Evolutionary conservation across 2,888 invertebrate genomes (phyloP), one percentile per base, ranked within the genome.

Genomic region (Teleiodes luculella): DNA sequence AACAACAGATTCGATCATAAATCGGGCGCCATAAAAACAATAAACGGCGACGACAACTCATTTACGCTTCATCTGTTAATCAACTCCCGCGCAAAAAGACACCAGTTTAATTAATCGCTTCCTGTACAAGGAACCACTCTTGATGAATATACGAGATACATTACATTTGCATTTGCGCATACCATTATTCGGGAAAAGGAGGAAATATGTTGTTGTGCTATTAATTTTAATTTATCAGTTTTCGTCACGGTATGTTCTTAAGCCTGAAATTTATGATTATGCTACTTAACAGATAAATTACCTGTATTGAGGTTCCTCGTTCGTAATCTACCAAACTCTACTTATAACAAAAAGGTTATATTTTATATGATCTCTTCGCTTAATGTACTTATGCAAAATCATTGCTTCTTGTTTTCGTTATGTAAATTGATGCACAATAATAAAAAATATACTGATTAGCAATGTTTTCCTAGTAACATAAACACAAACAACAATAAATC

Each of bases 21-120:
- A 41, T 3, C 41, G 16, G 41, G 41, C 41, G 18, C 41, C 41
- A 20, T 43, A n/a, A n/a, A 8, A 8, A 43, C 43, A 20, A 43
- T 41, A 24, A 43, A 28, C 6, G 16, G 18, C 16, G 16, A 20
- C 20, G 20, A 20, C 55, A 36, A 2, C 36, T 14, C 36, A 41
- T 52, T 52, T 52, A 39, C 55, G 47, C 52, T 52, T 35, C 33
- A 54, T 45, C 51, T 31, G 50, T 51, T 52, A 47, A 52, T 52
- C 30, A 47, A 39, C 18, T 10, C 18, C 16, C 18, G 11, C 18
- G n/a, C 55, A 55, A 55, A 55, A 51, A 55, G 37, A n/a, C 13
- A 45, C 11, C 7, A 45, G 45, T 6, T 7, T 45, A 45, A 45
- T 45, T 45, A 45, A 45, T 45, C 13, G 28, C 14, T 45, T 45